Percentiles rank a stretch among this genome's conserved stretches.
Conservation (phyloP, 2,797 vertebrate genomes). For the Falco rusticolus region DNA sequence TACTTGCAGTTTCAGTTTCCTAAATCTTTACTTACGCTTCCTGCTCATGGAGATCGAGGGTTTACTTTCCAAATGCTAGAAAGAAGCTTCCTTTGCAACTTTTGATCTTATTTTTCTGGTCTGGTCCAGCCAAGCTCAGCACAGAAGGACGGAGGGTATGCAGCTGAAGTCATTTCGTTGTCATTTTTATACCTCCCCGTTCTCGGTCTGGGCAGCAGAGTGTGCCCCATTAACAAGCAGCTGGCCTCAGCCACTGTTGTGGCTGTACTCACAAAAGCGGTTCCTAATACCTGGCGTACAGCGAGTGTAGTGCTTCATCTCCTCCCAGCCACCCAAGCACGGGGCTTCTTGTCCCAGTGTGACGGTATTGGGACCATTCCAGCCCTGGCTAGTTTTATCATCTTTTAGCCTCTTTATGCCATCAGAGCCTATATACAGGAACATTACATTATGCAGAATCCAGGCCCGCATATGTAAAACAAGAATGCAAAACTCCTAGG, state of each 20-base stretch:
- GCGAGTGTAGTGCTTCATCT: background rate
- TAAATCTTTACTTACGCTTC: background rate
- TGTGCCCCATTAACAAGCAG: background rate
- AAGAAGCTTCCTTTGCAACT: background rate
- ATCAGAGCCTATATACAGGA: background rate
- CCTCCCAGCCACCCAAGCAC: background rate
- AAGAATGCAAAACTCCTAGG: background rate
- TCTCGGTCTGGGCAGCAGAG: background rate
- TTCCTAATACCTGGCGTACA: background rate
- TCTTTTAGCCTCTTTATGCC: background rate
- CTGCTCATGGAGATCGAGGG: background rate
- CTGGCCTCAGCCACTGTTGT: background rate
- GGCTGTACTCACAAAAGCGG: background rate
- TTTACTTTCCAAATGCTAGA: background rate
- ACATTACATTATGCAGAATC: background rate
- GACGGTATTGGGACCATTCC: background rate
- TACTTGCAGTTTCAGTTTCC: background rate
- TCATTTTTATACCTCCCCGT: background rate
- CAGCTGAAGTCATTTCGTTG: background rate
- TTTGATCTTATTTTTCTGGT: background rate
- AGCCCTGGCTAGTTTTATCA: background rate
- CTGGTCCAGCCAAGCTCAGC: background rate
- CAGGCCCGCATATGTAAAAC: background rate
- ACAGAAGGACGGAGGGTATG: background rate
- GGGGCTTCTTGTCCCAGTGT: background rate